phyloP scores from a whole-genome alignment of 2,797 vertebrate species.

The Gymnopithys bicolor region DNA sequence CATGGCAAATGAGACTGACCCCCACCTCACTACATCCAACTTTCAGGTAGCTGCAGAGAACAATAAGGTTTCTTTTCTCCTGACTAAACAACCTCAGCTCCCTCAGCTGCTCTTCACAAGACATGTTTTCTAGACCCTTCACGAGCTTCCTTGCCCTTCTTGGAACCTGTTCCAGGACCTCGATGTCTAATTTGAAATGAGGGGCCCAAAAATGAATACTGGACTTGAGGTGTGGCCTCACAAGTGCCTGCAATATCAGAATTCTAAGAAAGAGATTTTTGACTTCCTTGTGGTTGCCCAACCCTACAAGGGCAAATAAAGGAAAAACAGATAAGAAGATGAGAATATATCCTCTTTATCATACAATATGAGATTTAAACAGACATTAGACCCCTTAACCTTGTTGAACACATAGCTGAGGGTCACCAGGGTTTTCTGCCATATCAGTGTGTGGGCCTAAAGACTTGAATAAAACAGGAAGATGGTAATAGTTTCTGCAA shows the following conservation, averaged over 20 bases:
- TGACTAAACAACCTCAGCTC: neutral
- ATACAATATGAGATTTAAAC: neutral
- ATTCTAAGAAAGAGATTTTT: neutral
- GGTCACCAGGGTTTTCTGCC: neutral
- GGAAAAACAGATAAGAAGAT: neutral
- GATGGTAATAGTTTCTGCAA: neutral
- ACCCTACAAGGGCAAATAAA: neutral
- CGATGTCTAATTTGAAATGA: neutral
- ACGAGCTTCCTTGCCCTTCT: neutral
- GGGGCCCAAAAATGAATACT: neutral
- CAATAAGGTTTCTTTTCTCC: neutral
- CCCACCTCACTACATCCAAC: no score
- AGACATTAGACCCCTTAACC: neutral
- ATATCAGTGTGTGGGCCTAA: neutral
- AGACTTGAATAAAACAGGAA: neutral
- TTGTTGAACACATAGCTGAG: neutral
- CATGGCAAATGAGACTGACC: neutral
- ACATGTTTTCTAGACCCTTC: neutral
- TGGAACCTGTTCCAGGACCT: neutral
- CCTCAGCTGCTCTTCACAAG: neutral
- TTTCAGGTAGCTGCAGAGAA: neutral
- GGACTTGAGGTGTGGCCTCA: neutral
- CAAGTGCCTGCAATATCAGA: neutral
- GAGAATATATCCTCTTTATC: neutral
- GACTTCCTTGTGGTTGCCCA: neutral